Base-by-base conservation (phyloP, 1,140 invertebrate genomes). In the Nasonia vitripennis region DNA sequence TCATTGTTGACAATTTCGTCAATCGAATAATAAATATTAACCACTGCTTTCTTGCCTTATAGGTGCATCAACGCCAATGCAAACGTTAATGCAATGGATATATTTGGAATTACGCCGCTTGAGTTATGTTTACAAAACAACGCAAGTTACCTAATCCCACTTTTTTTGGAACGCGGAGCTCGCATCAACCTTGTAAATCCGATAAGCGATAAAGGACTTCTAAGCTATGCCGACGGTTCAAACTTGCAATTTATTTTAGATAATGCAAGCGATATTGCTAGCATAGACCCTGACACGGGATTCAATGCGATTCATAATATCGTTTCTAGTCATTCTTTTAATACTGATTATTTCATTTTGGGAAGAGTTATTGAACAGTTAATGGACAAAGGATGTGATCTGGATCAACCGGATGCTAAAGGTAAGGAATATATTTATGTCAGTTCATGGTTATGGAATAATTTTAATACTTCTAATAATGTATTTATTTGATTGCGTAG, bases 301-400 rank as follows among this genome's bases (percentile, higher is more conserved):
- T 48, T 20, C 31, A 77, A 45, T 23, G 37, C 74, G 4, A 77
- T 77, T 77, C 74, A 77, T 9, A 77, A 77, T n/a, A 41, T 45
- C 41, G 74, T 77, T 77, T 48, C 37, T 5, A 23, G 31, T 5
- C 1, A 45, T 48, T 20, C 37, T 23, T 3, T 31, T 3, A 14
- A 31, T 31, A 70, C n/a, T 3, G 31, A 74, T 37, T 74, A n/a
- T 17, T 23, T 9, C 20, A 11, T 17, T 74, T 41, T 34, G 7
- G 10, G 10, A 6, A 1, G 34, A 14, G 1, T 6, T 12, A 27
- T 77, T 27, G 37, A 45, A 27, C 1, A n/a, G 4, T 23, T 74
- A 34, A 17, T 74, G 12, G 2, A 37, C 12, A 23, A 45, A 48
- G 74, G 74, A 11, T 77, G 74, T 48, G 37, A 45, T 11, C 7